Percentiles rank a stretch among this genome's conserved stretches.
phyloP scores from a whole-genome alignment of 2,797 vertebrate species.

The Podarcis siculus region DNA sequence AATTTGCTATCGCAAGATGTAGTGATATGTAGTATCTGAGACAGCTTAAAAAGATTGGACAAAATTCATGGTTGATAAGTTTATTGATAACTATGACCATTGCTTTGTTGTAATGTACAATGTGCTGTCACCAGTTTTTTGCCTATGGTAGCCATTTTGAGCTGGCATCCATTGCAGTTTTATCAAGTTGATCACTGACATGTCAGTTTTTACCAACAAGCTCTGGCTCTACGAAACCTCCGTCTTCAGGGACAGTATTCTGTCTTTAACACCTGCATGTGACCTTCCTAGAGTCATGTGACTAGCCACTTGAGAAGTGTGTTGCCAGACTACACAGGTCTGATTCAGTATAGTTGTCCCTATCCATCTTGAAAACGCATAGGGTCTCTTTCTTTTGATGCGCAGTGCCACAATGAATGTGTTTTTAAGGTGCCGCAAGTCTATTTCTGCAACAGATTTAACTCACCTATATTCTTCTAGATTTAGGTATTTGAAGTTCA shows the following conservation, averaged over 20 bases:
- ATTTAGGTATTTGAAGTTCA: neutral
- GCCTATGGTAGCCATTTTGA: no score
- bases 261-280: neutral
- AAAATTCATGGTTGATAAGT: neutral
- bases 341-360: neutral
- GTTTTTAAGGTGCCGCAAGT: neutral
- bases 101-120: no score
- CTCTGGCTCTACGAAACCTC: no score
- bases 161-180: no score
- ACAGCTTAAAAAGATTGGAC: neutral
- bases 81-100: neutral
- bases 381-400: neutral
- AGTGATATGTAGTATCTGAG: neutral
- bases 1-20: neutral
- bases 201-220: no score
- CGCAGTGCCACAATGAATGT: neutral
- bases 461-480: neutral
- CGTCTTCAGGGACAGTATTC: no score
- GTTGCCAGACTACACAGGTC: neutral
- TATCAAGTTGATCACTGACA: no score
- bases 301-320: no score
- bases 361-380: neutral
- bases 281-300: no score
- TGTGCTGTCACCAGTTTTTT: no score
- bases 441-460: neutral